Evolutionary conservation across 2,113 vertebrate genomes (phyloP).

Genomic region (Nasalis larvatus): DNA sequence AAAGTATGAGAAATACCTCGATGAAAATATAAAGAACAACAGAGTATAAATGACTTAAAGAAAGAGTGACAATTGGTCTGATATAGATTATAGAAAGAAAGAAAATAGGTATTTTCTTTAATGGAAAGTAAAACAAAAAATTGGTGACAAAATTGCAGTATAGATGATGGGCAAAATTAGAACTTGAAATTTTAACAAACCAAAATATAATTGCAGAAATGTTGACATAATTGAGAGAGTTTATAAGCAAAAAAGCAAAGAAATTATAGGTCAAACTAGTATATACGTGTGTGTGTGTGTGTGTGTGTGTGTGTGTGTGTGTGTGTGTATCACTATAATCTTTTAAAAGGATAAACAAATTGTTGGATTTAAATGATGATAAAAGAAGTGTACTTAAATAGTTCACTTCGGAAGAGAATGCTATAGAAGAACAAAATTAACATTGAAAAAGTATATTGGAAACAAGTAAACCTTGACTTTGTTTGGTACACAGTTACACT

Average conservation of each 20-base stretch:
- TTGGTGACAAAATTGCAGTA: not conserved
- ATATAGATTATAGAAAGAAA: not conserved
- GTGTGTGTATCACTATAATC: too few species aligned
- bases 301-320: too few species aligned
- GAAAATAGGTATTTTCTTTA: not conserved
- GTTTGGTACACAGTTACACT: not conserved
- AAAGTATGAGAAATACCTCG: not conserved
- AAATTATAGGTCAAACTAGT: not conserved
- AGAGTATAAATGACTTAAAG: not conserved
- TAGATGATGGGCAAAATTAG: not conserved
- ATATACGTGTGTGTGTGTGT: not conserved
- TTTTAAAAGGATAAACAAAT: not conserved
- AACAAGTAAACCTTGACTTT: not conserved
- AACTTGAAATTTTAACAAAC: not conserved
- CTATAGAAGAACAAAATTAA: not conserved
- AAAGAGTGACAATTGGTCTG: not conserved
- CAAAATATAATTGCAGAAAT: not conserved
- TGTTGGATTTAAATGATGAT: not conserved
- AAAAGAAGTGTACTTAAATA: not conserved
- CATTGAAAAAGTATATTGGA: not conserved
- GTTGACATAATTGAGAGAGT: not conserved
- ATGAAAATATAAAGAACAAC: not conserved
- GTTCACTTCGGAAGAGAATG: not conserved
- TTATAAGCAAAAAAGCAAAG: not conserved
- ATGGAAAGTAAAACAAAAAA: not conserved